Conservation (phyloP, 2,113 vertebrate genomes). For the Antidorcas marsupialis region DNA sequence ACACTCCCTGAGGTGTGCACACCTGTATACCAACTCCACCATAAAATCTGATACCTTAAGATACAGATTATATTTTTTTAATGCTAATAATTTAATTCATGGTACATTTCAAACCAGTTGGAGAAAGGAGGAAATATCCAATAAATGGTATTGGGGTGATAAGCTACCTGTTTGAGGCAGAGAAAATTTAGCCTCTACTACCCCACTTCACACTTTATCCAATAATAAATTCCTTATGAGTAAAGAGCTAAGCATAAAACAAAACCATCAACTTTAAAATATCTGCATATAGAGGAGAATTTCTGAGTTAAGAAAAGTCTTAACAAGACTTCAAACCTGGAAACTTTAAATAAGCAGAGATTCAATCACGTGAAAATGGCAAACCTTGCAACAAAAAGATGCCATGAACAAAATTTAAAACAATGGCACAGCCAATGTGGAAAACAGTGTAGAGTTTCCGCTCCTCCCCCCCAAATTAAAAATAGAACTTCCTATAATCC, state of each 20-base stretch:
- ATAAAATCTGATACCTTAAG: background rate
- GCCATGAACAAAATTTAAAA: background rate
- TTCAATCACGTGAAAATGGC: background rate
- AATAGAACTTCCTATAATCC: background rate
- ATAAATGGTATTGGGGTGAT: background rate
- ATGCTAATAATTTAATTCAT: background rate
- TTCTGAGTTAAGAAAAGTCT: background rate
- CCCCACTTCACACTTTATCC: background rate
- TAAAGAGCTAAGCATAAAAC: background rate
- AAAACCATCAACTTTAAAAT: background rate
- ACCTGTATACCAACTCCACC: background rate
- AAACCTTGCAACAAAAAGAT: background rate
- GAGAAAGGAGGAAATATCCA: background rate
- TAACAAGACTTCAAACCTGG: background rate
- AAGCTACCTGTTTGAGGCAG: background rate
- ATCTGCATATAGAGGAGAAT: background rate
- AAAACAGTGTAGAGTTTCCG: background rate
- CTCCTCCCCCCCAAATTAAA: background rate
- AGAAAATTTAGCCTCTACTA: background rate
- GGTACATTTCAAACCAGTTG: background rate
- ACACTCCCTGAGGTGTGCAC: background rate
- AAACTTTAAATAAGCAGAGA: background rate
- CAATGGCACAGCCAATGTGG: background rate
- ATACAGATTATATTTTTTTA: background rate
- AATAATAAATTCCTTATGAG: background rate